Conservation (phyloP, 2,113 vertebrate genomes). For the Trachemys scripta region DNA sequence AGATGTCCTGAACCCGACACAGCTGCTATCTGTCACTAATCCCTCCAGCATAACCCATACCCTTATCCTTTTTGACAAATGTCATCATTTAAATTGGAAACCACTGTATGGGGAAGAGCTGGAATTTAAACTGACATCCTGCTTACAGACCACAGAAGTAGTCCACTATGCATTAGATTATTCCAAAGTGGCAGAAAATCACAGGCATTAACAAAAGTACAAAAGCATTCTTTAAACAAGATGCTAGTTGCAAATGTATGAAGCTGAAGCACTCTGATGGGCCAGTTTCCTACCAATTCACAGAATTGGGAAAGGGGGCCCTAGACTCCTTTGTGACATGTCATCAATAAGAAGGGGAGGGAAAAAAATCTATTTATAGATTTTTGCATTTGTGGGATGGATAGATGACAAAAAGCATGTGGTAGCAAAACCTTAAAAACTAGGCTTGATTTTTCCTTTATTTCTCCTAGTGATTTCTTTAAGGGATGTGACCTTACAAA, state of each 20-base stretch:
- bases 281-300: background rate
- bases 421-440: background rate
- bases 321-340: background rate
- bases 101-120: rapidly evolving
- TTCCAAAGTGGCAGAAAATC: background rate
- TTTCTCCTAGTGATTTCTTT: background rate
- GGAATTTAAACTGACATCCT: background rate
- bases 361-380: background rate
- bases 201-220: background rate
- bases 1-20: background rate
- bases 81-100: background rate
- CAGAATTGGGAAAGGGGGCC: background rate
- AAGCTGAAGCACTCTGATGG: background rate
- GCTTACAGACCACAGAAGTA: background rate
- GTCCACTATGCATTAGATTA: rapidly evolving
- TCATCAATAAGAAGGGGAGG: background rate
- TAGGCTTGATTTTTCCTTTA: background rate
- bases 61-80: background rate
- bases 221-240: background rate
- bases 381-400: background rate
- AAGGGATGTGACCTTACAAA: background rate
- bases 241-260: background rate
- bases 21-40: background rate
- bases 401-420: background rate
- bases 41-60: background rate